Base-by-base conservation (phyloP, 2,888 invertebrate species). In the Sphaerophoria taeniata region DNA sequence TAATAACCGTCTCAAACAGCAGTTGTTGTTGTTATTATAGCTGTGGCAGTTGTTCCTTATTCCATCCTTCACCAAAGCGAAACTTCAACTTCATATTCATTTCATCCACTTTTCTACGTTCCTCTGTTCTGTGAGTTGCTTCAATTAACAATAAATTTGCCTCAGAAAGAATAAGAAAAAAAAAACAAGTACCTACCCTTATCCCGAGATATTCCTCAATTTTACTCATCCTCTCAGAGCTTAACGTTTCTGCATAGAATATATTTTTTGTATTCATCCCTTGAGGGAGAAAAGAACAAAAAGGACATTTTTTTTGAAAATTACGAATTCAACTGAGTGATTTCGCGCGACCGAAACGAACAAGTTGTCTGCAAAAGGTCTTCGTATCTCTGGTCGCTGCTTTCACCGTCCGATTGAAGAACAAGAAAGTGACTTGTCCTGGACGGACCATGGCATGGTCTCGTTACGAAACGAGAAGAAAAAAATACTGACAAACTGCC, bases 321-420 rank as follows among this genome's bases (percentile, higher is more conserved):
- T 81, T n/a, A n/a, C n/a, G n/a, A n/a, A 85, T 85, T 85, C 76
- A 77, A 65, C 85, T 85, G 85, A 85, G 81, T 85, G 85, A 85
- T 85, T 85, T 73, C 73, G 73, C 39, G 39, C 69, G 39, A n/a
- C n/a, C n/a, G 60, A 75, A 71, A 58, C 65, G 63, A 47, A 79
- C 11, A 43, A 11, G 9, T 43, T 43, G 7, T 74, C 51, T 53
- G 39, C n/a, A 31, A 33, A 16, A 39, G 55, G 63, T 58, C 65
- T 71, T 49, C 63, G 56, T 43, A 45, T 31, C 47, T 56, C n/a
- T 58, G 24, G 60, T 61, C 43, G 36, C 36, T 36, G 39, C 11
- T 43, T 3, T 60, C 60, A 6, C 16, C 39, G 39, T 39, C 70
- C 11, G 34, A 34, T 34, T 61, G 61, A 55, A 43, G 39, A n/a